A percentile compares a stretch with the other conserved stretches of the same genome.
phyloP scores from a whole-genome alignment of 2,888 invertebrate species.

The Drosophila tripunctata region DNA sequence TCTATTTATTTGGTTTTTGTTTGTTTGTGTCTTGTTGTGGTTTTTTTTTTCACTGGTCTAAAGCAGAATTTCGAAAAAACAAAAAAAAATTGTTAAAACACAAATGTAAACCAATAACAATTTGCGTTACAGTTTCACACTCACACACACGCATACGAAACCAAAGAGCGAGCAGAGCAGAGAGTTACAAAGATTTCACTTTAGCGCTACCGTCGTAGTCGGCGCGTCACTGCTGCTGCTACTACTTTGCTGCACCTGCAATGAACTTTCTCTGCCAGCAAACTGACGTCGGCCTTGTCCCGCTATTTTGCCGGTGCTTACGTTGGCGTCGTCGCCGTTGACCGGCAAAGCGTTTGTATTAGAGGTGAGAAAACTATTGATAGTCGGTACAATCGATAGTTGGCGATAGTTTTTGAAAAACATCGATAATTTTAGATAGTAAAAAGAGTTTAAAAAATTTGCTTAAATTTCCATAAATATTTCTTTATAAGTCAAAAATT shows the following conservation, averaged over 20 bases:
- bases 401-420: no score
- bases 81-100: neutral
- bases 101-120: slow-evolving; percentile 8
- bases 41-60: slow-evolving; percentile 12
- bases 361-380: no score
- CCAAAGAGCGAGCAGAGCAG: slow-evolving; percentile 16
- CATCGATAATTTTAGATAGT: no score
- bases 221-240: slow-evolving; percentile 10
- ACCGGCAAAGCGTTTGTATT: slow-evolving; percentile 32
- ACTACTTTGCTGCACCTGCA: slow-evolving; percentile 19
- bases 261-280: slow-evolving; percentile 52
- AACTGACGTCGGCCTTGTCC: slow-evolving; percentile 45
- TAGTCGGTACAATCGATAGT: no score
- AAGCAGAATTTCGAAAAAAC: slow-evolving; percentile 7
- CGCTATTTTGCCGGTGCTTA: slow-evolving; percentile 44
- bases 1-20: slow-evolving; percentile 1
- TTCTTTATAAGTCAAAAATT: no score
- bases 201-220: slow-evolving; percentile 31
- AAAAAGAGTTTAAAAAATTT: no score
- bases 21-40: slow-evolving; percentile 9
- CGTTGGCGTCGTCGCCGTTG: slow-evolving; percentile 17
- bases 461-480: no score
- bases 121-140: slow-evolving; percentile 31
- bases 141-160: slow-evolving; percentile 14
- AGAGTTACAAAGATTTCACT: slow-evolving; percentile 47